Base-by-base conservation (phyloP, 2,113 vertebrate species). In the Polypterus senegalus region DNA sequence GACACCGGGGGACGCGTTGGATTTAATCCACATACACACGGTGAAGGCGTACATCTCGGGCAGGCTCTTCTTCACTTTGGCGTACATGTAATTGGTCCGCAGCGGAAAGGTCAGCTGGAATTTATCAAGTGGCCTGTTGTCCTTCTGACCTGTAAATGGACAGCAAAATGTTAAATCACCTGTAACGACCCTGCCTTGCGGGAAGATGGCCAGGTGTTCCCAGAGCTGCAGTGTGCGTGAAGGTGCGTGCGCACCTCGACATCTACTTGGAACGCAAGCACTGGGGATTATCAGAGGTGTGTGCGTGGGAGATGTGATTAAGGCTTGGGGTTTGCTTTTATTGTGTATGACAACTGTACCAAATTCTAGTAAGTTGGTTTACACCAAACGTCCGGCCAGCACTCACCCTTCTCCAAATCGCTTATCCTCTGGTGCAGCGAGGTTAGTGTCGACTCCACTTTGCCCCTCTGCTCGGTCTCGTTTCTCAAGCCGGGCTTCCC, bases 31-130 rank as follows among this genome's bases (percentile, higher is more conserved):
- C 90, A 97, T 91, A 77, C 91, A 93, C 67, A 96, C 80, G 1
- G 84, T 91, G 85, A 98, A 96, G 66, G 95, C 91, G 9, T 92
- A 97, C 95, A 98, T 97, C 80, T 98, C 95, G 0, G 95, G 95
- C 43, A 98, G 85, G 78, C 89, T 98, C 76, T 84, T 84, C 81
- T 91, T 93, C 78, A 93, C 91, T 83, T 96, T 97, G 71, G 92
- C 94, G 2, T 97, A 98, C 93, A 98, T 97, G 84, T 98, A 98
- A 86, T 98, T 97, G 73, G 95, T 98, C 66, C 95, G 83, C 72
- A 97, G 77, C 0, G 91, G 89, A 69, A 98, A 97, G 0, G 92
- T 97, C 71, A 98, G 88, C 84, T 98, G 95, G 75, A 97, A 98
- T 69, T 88, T 88, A 67, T 95, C 93, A 7, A 83, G 73, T 0